Evolutionary conservation across 2,888 invertebrate genomes (phyloP), one percentile per base, ranked within the genome.

Genomic region (Plebejus argus): DNA sequence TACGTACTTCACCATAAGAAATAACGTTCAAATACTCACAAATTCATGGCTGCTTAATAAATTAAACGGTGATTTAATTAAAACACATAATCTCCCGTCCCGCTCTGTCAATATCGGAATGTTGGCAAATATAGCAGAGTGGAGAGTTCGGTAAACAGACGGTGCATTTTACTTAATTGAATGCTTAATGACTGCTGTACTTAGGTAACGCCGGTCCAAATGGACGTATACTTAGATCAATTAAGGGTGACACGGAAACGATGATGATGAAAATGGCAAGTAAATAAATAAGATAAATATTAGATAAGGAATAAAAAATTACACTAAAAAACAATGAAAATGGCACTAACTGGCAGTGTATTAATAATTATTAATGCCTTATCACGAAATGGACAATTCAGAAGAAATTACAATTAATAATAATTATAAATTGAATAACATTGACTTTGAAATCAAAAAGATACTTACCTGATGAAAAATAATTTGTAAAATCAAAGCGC

Each of bases 141-240:
- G 82, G 86, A 91, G 90, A 90, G 91, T 88, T 87, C 80, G 70
- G 86, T 87, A 91, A 90, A 91, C 89, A 90, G 78, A 80, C 82
- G 84, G 86, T 89, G 89, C 89, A 90, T 89, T 90, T 90, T 87
- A 89, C 89, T 89, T 90, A 90, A 90, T 90, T 90, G 90, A 90
- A 90, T 90, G 87, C 89, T 86, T 90, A 90, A 90, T 90, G 90
- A 89, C 85, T 86, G 82, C 45, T 72, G 20, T 45, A 45, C 72
- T 72, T 74, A 23, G 28, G 53, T 49, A 49, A 53, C 74, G 49
- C 49, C 28, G 8, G 0, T 18, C 3, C 49, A 28, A 49, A 23
- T 74, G 49, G 23, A 53, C 23, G 49, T 72, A 8, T 45, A n/a
- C n/a, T n/a, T n/a, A 45, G 66, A 66, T 66, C n/a, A 28, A 66